phyloP scores from a whole-genome alignment of 1,140 invertebrate genomes.

The Sycophila sp. region DNA sequence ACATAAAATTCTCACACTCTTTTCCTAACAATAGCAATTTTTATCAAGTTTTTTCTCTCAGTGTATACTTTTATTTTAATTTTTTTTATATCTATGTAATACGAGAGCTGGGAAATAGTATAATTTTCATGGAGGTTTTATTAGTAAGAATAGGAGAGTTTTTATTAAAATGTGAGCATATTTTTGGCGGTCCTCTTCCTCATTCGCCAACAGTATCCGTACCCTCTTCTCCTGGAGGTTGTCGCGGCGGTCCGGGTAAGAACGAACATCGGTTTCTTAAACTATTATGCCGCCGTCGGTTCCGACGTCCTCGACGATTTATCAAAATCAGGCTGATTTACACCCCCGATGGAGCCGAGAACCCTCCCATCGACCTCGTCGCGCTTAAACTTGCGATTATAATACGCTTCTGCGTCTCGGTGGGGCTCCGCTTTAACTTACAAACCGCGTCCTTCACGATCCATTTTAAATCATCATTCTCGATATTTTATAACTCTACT shows the following conservation, averaged over 20 bases:
- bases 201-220: too few relatives aligned
- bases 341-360: conserved; percentile 16
- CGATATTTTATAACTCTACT: neutral
- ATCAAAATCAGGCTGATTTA: conserved; percentile 59
- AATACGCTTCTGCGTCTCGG: neutral
- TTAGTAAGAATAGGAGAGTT: too few relatives aligned
- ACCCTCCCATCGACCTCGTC: neutral
- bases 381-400: conserved; percentile 22
- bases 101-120: too few relatives aligned
- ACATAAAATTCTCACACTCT: too few relatives aligned
- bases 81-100: too few relatives aligned
- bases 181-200: neutral
- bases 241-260: conserved; percentile 52
- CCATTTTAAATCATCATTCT: too few relatives aligned
- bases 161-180: neutral
- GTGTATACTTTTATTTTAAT: too few relatives aligned
- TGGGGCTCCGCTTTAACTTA: neutral
- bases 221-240: too few relatives aligned
- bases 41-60: too few relatives aligned
- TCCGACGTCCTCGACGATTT: conserved; percentile 47
- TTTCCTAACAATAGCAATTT: too few relatives aligned
- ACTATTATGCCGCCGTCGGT: conserved; percentile 49
- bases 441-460: neutral
- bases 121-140: too few relatives aligned
- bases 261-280: conserved; percentile 61